Evolutionary conservation across 2,113 vertebrate species (phyloP), one percentile per base, ranked within the genome.

Genomic region (Morone saxatilis): DNA sequence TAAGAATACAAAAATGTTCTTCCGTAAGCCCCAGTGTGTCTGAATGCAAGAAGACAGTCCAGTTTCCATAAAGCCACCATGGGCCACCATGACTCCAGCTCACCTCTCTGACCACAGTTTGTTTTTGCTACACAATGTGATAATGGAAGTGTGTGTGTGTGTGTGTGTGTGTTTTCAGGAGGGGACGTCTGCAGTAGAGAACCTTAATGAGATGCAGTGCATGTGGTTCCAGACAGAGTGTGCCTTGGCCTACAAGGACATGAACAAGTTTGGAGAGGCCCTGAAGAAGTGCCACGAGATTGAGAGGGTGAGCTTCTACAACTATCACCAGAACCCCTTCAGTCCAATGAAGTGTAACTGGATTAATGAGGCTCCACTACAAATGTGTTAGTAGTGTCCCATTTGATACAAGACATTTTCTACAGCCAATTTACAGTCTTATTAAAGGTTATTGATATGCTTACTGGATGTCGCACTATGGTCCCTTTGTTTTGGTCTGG

Each of bases 181-280:
- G 94, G 97, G 97, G 83, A 96, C 97, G 14, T 98, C 97, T 0
- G 97, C 97, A 0, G 96, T 97, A 22, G 97, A 98, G 90, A 97
- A 97, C 91, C 94, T 97, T 84, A 97, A 98, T 45, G 97, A 98
- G 93, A 98, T 98, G 97, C 97, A 98, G 89, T 98, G 97, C 89
- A 98, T 98, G 97, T 98, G 97, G 97, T 98, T 98, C 94, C 97
- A 98, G 93, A 98, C 97, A 7, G 97, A 98, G 73, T 98, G 97
- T 82, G 97, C 97, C 0, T 95, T 98, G 79, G 96, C 97, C 76
- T 98, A 98, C 91, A 97, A 96, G 85, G 91, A 95, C 80, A 97
- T 97, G 96, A 97, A 96, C 94, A 97, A 97, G 93, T 97, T 96
- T 14, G 97, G 97, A 86, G 97, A 98, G 73, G 97, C 97, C 82